A percentile compares a stretch with the other conserved stretches of the same genome.
Evolutionary conservation across 1,140 invertebrate genomes (phyloP).

Genomic region (Linepithema humile): DNA sequence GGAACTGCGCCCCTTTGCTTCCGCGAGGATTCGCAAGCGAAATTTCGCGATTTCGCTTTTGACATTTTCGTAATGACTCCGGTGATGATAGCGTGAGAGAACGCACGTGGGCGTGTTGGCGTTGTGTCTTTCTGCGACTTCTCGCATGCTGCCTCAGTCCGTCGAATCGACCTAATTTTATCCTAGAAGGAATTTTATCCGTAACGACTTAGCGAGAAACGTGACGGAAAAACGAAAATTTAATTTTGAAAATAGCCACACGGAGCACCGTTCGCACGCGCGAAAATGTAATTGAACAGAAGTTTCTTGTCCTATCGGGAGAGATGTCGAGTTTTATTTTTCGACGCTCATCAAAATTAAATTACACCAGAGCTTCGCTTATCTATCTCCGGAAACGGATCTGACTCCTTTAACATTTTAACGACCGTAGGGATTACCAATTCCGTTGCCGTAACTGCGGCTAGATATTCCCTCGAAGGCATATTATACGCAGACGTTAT

Average conservation of each 20-base stretch:
- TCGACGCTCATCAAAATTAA: slow-evolving; percentile 25
- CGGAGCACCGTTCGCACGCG: background rate
- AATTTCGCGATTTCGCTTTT: background rate
- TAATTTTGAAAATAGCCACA: slow-evolving; percentile 1
- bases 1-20: background rate
- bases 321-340: slow-evolving; percentile 11
- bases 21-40: background rate
- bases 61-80: slow-evolving; percentile 28
- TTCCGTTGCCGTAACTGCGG: background rate
- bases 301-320: slow-evolving; percentile 12
- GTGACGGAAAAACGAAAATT: slow-evolving; percentile 4
- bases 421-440: background rate
- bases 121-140: background rate
- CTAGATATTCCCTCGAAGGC: background rate
- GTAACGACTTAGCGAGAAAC: background rate
- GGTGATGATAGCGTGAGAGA: background rate
- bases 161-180: background rate
- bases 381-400: background rate
- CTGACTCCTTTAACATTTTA: slow-evolving; percentile 7
- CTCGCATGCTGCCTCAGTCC: slow-evolving; percentile 1
- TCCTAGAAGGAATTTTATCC: background rate
- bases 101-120: background rate
- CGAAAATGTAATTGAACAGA: slow-evolving; percentile 1
- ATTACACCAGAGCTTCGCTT: background rate
- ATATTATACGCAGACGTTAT: background rate